Evolutionary conservation across 2,113 vertebrate species (phyloP), one percentile per base, ranked within the genome.

Genomic region (Solea senegalensis): DNA sequence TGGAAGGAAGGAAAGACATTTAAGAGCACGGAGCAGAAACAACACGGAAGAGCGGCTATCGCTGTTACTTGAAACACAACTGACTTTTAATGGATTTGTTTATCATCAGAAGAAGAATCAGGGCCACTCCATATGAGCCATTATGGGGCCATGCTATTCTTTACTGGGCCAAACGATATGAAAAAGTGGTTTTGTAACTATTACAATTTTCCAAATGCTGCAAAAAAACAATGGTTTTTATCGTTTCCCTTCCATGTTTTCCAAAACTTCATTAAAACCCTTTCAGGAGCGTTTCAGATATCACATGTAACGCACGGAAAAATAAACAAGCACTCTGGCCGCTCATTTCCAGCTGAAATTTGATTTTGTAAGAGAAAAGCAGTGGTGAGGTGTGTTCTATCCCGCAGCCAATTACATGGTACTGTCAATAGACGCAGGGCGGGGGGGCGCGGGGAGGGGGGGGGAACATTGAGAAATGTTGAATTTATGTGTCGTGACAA

Each of bases 251-350:
- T 34, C 34, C 39, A 60, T 61, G 61, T 56, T 61, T 48, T 54
- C 40, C 16, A 21, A 55, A n/a, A 12, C 34, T 46, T 68, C 69
- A 44, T 28, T 34, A 74, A 53, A 54, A 41, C 51, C 41, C 16
- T 60, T 52, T 63, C 67, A 57, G 51, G 45, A 16, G 64, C 9
- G 2, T 50, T 50, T 72, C 11, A 34, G 52, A 40, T 56, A 63
- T 51, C 40, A 16, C n/a, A 9, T 14, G 45, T 41, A 48, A 65
- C 60, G 27, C 27, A 27, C 26, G 56, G 55, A 51, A 66, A 74
- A 62, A 66, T 48, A 73, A 65, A 71, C 67, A 71, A 48, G 21
- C 11, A 7, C 16, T 28, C 43, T 26, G 45, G 43, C 21, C 57
- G 2, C 10, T 50, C 49, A 12, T 21, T 51, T 43, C 2, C 8